A percentile compares a stretch with the other conserved stretches of the same genome.
phyloP scores from a whole-genome alignment of 2,888 invertebrate species.

The Megalurothrips usitatus region DNA sequence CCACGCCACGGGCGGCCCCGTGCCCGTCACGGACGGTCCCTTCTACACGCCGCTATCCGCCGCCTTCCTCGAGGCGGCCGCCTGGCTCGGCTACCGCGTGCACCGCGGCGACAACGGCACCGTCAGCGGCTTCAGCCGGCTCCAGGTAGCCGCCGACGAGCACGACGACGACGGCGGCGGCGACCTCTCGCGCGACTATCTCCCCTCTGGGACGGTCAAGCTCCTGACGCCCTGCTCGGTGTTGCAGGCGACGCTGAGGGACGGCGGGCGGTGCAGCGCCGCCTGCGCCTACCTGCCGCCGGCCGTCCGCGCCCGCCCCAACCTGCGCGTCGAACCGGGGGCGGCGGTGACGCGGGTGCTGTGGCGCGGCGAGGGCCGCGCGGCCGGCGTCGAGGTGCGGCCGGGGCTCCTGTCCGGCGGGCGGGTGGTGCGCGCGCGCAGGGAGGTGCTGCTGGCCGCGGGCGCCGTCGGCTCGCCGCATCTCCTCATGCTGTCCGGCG shows the following conservation, averaged over 20 bases:
- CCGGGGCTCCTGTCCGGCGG: background rate
- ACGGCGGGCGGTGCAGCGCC: background rate
- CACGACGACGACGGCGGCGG: background rate
- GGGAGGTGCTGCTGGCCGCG: background rate
- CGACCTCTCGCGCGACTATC: too few species aligned
- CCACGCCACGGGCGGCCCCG: constrained; percentile 54
- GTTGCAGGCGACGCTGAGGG: background rate
- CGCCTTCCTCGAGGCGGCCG: constrained; percentile 57
- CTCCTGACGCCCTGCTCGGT: background rate
- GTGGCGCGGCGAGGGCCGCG: background rate
- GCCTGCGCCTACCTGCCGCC: background rate
- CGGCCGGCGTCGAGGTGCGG: background rate
- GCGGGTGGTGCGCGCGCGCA: background rate
- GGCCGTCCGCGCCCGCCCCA: background rate
- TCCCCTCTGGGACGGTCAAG: too few species aligned
- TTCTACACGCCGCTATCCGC: constrained; percentile 54
- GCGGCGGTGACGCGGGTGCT: background rate
- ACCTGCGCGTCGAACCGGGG: background rate
- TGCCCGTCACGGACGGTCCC: constrained; percentile 53
- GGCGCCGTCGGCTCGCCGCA: background rate
- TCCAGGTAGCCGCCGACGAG: background rate
- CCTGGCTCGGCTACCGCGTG: constrained; percentile 52
- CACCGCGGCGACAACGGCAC: constrained; percentile 1
- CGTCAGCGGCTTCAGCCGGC: background rate
- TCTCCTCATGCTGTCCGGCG: background rate